Percentiles rank a stretch among this genome's conserved stretches.
Evolutionary conservation across 2,797 vertebrate genomes (phyloP).

Genomic region (Tokudaia tokunoshimensis): DNA sequence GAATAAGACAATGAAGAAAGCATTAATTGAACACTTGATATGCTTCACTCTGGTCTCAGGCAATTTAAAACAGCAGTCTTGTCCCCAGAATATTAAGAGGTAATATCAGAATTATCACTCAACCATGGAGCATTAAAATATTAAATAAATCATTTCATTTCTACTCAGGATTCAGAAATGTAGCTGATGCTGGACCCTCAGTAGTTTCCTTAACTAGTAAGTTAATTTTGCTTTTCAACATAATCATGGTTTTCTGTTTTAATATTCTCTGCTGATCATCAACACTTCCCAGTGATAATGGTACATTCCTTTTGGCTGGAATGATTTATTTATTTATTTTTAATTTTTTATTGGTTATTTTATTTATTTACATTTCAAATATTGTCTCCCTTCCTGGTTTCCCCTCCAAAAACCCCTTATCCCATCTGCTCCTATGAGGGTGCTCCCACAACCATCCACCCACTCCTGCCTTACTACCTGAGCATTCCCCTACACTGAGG

Average conservation of each 20-base stretch:
- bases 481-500: no score
- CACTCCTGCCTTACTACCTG: no score
- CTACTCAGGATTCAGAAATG: neutral
- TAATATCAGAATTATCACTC: neutral
- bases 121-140: neutral
- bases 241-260: neutral
- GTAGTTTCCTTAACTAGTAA: neutral
- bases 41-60: neutral
- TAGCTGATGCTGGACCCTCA: neutral
- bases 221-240: neutral
- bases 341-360: no score
- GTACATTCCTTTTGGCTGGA: conserved; percentile 34
- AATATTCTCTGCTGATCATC: neutral
- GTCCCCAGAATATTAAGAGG: accelerated
- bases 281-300: neutral
- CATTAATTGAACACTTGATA: neutral
- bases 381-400: no score
- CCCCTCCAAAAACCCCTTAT: no score
- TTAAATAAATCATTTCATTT: neutral
- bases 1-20: neutral
- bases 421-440: no score
- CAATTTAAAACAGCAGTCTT: neutral
- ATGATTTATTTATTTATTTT: conserved; percentile 57
- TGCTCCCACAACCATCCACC: no score
- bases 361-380: no score